A percentile compares a stretch with the other conserved stretches of the same genome.
These are phyloP conservation scores for Lissocephala sabroskyi DNA, from an alignment of 2,888 invertebrate genomes.

Conservation along the genomic window DNA sequence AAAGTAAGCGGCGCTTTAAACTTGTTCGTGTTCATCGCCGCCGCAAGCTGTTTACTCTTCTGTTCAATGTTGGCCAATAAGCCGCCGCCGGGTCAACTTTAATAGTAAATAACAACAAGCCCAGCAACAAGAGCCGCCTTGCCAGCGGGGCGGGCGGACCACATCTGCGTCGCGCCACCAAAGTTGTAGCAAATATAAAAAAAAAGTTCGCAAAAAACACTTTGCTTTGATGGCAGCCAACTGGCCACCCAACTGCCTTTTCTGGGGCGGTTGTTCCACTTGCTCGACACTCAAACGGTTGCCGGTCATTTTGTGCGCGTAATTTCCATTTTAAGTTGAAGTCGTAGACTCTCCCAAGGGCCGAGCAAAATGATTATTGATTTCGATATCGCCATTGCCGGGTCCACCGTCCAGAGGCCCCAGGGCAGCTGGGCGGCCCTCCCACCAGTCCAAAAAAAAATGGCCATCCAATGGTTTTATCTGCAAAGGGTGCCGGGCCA, in stretches of 20 bases:
- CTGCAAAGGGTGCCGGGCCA: constrained; percentile 50
- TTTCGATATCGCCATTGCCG: constrained; percentile 36
- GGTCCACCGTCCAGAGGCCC: constrained; percentile 7
- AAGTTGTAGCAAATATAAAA: constrained; percentile 22
- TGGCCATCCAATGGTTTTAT: constrained; percentile 8
- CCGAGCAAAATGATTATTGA: constrained; percentile 49
- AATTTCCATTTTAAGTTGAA: constrained; percentile 19
- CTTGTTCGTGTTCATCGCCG: background rate
- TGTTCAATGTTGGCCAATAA: background rate
- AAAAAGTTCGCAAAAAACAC: constrained; percentile 51
- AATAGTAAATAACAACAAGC: constrained; percentile 52
- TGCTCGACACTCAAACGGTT: no score
- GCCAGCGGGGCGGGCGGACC: background rate
- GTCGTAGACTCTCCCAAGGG: constrained; percentile 10
- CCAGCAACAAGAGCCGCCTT: constrained; percentile 44
- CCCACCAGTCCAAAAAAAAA: no score
- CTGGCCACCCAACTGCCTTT: background rate
- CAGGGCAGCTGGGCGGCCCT: background rate
- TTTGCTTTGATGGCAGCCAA: constrained; percentile 47
- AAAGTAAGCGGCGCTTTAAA: constrained; percentile 10
- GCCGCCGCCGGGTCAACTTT: constrained; percentile 37
- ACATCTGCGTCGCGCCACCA: constrained; percentile 1
- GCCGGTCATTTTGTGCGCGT: constrained; percentile 6
- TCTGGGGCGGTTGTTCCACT: constrained; percentile 31
- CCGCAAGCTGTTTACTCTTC: constrained; percentile 5